Base-by-base conservation (phyloP, 2,113 vertebrate species). In the Haemorhous mexicanus region DNA sequence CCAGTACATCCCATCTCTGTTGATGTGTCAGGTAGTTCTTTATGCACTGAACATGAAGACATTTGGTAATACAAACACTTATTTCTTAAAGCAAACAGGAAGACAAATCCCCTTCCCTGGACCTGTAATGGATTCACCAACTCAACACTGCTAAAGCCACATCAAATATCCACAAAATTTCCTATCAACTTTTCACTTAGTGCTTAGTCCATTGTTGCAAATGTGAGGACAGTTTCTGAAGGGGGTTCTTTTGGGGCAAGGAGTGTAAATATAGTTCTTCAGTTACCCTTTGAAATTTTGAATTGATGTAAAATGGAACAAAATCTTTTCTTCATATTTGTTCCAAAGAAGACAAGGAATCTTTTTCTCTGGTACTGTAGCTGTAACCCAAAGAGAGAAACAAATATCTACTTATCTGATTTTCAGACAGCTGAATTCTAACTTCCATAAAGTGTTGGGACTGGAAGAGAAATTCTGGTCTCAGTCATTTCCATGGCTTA, bases 251-350 rank as follows among this genome's bases (percentile, higher is more conserved):
- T 83, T 35, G 18, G 33, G 15, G 12, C 83, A 95, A 81, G 59
- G 47, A 9, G 50, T 93, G 10, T 35, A 72, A 95, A 33, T 32
- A 72, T 6, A 79, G 16, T 2, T 69, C 21, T 43, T 15, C 13
- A 80, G 33, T 75, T 87, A 95, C 16, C 63, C 84, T n/a, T 96
- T 97, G 85, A 85, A 93, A 95, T 91, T 81, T 61, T 74, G 85
- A 95, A 94, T 16, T 35, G 1, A 49, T 2, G 2, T 17, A 47
- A 55, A 74, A 64, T 10, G 14, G 23, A 67, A 28, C 5, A 61
- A 94, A 56, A 37, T 11, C 0, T 72, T 82, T 55, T 56, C 8
- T 52, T 88, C 22, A 8, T 27, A 30, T 46, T 16, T 74, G 0
- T 68, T 72, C 12, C 39, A 39, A 64, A 84, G 50, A 76, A 22